These are phyloP conservation scores for Epinotia brunnichana DNA, from an alignment of 2,888 invertebrate genomes.

Conservation along the genomic window DNA sequence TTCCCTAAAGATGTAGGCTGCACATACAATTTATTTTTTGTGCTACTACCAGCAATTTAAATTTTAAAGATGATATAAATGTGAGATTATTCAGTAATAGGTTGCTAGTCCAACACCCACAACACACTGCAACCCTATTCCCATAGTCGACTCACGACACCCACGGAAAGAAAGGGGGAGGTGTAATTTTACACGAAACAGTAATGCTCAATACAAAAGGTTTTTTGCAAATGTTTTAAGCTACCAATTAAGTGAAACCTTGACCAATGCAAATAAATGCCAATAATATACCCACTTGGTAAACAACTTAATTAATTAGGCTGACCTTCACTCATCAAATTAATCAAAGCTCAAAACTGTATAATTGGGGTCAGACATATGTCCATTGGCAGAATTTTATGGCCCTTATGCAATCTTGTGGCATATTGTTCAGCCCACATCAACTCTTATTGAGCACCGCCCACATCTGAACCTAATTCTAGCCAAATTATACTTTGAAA, in stretches of 20 bases:
- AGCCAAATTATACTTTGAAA: slow-evolving; percentile 48
- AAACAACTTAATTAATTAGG: slow-evolving; percentile 24
- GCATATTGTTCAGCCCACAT: slow-evolving; percentile 68
- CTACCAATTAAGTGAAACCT: background rate
- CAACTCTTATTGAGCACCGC: slow-evolving; percentile 53
- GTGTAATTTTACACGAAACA: too few relatives aligned
- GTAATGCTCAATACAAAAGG: too few relatives aligned
- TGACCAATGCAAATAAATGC: slow-evolving; percentile 12
- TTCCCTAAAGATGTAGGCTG: too few relatives aligned
- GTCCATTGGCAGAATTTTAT: slow-evolving; percentile 52
- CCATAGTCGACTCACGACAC: too few relatives aligned
- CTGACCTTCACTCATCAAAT: slow-evolving; percentile 27
- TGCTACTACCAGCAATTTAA: too few relatives aligned
- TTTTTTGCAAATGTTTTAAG: too few relatives aligned
- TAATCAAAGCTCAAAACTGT: slow-evolving; percentile 31
- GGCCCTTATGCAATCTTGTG: slow-evolving; percentile 58
- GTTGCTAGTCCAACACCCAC: too few relatives aligned
- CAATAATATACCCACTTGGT: slow-evolving; percentile 19
- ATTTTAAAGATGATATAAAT: too few relatives aligned
- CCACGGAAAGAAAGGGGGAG: too few relatives aligned
- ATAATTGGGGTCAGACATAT: slow-evolving; percentile 44
- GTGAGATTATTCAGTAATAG: too few relatives aligned
- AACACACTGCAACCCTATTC: too few relatives aligned
- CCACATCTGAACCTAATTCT: slow-evolving; percentile 49
- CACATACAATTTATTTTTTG: too few relatives aligned